These are phyloP conservation scores for Micropoecilia bifurca DNA, from an alignment of 2,797 vertebrate species.

Conservation along the genomic window DNA sequence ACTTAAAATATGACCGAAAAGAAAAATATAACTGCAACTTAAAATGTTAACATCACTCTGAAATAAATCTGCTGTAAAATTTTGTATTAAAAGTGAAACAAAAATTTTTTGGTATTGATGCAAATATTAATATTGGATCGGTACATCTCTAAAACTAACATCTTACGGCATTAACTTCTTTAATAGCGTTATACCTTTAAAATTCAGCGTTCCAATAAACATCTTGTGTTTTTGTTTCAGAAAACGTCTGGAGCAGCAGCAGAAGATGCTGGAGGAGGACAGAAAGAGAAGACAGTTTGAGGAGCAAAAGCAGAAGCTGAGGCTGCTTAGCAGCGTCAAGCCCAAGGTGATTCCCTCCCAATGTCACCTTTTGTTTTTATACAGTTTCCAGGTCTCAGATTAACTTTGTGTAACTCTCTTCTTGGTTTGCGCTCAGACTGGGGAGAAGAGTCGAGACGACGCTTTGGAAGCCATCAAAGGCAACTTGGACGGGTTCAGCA, in stretches of 20 bases:
- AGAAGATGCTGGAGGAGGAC: slow-evolving; percentile 96
- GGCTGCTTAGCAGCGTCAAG: slow-evolving; percentile 96
- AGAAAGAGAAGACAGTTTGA: slow-evolving; percentile 97
- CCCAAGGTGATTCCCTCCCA: slow-evolving; percentile 86
- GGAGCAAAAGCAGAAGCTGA: slow-evolving; percentile 98
- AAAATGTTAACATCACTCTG: background rate
- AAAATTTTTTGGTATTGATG: background rate
- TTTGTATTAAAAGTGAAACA: background rate
- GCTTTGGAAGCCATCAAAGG: slow-evolving; percentile 99
- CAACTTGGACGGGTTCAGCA: slow-evolving; percentile 98
- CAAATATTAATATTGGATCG: too few relatives aligned
- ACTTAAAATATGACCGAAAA: background rate
- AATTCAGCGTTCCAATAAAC: background rate
- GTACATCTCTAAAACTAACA: too few relatives aligned
- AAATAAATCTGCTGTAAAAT: background rate
- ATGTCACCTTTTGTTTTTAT: background rate
- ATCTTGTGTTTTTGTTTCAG: slow-evolving; percentile 66
- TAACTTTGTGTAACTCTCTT: slow-evolving; percentile 3
- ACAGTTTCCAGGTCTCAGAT: background rate
- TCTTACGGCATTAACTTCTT: too few relatives aligned
- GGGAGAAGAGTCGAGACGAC: slow-evolving; percentile 96
- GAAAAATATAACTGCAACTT: background rate
- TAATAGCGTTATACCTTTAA: too few relatives aligned
- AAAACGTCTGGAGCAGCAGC: slow-evolving; percentile 96
- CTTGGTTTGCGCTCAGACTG: slow-evolving; percentile 59